A percentile compares a stretch with the other conserved stretches of the same genome.
Conservation (phyloP, 2,888 invertebrate species). For the Euspilapteryx auroguttella region DNA sequence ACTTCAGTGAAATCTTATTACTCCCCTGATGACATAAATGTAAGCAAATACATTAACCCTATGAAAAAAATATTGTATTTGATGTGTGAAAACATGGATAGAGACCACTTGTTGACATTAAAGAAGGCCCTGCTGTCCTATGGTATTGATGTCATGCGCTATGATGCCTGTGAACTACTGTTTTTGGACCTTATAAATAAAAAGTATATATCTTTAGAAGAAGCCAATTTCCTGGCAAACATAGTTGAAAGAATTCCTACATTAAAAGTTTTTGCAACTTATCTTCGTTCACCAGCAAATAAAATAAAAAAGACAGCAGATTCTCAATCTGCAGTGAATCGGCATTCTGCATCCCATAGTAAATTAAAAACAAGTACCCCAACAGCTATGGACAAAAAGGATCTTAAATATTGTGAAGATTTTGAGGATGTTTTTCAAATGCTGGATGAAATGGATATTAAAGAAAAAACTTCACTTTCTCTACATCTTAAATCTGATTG, state of each 20-base stretch:
- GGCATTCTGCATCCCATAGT: too few relatives aligned
- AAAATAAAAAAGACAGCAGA: too few relatives aligned
- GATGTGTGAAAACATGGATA: slow-evolving; percentile 33
- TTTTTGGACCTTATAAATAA: slow-evolving; percentile 21
- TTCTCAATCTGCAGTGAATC: too few relatives aligned
- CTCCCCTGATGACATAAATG: slow-evolving; percentile 18
- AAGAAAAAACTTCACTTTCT: slow-evolving; percentile 15
- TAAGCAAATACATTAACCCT: slow-evolving; percentile 24
- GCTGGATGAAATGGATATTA: too few relatives aligned
- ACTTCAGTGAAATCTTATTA: slow-evolving; percentile 21
- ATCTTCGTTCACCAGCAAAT: too few relatives aligned
- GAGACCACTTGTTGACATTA: slow-evolving; percentile 21
- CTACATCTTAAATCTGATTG: slow-evolving; percentile 27
- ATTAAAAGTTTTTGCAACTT: too few relatives aligned
- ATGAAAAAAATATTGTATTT: slow-evolving; percentile 35
- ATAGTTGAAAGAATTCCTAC: too few relatives aligned
- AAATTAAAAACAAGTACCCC: too few relatives aligned
- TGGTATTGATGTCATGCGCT: slow-evolving; percentile 23
- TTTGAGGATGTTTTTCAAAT: too few relatives aligned
- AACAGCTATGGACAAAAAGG: too few relatives aligned
- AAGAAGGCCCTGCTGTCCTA: slow-evolving; percentile 28
- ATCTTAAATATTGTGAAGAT: too few relatives aligned
- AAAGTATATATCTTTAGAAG: slow-evolving; percentile 3
- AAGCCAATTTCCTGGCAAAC: not conserved
- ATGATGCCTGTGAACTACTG: slow-evolving; percentile 33